Evolutionary conservation across 1,140 invertebrate genomes (phyloP).

Genomic region (Homalodisca vitripennis): DNA sequence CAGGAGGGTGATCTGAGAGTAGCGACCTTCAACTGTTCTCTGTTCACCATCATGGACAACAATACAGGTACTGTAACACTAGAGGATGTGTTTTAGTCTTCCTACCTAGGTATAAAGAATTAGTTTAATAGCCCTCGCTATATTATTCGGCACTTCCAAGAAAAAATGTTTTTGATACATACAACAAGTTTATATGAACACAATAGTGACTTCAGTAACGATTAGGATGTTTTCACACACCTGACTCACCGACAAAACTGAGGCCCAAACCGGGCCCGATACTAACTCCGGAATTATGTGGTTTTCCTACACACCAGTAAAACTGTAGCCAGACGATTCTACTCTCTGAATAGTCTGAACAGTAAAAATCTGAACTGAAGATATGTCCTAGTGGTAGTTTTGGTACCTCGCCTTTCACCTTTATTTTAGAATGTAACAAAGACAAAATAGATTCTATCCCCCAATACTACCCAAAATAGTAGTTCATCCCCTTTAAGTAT

Average conservation of each 20-base stretch:
- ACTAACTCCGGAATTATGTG: no score
- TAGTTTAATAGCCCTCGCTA: neutral
- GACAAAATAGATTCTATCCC: no score
- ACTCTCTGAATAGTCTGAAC: no score
- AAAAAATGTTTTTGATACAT: neutral
- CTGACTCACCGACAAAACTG: neutral
- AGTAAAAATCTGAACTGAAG: no score
- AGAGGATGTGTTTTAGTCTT: neutral
- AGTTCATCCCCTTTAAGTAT: no score
- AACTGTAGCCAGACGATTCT: no score
- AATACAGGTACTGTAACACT: neutral
- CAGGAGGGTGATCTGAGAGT: neutral
- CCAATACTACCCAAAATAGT: no score
- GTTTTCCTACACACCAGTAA: no score
- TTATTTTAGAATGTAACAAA: no score
- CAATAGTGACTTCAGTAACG: neutral
- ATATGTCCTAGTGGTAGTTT: no score
- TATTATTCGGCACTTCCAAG: neutral
- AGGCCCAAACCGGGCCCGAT: no score
- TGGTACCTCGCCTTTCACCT: no score
- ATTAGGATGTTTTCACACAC: neutral
- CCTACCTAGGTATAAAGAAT: neutral
- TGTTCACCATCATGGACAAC: neutral
- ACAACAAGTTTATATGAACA: neutral
- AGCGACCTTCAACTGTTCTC: neutral